Evolutionary conservation across 2,113 vertebrate genomes (phyloP).

Genomic region (Grantiella picta): DNA sequence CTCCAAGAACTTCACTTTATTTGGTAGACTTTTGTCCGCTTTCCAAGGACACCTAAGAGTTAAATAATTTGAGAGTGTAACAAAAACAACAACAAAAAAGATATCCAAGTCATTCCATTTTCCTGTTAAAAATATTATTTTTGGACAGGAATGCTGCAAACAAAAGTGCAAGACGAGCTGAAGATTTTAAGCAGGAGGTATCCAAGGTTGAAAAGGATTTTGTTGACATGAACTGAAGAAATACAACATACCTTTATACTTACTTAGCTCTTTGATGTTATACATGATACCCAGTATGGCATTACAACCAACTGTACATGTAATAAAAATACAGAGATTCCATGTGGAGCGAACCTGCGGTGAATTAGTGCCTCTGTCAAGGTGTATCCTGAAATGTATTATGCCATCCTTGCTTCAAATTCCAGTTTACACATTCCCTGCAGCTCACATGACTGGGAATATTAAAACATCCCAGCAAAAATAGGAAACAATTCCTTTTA

Average conservation of each 20-base stretch:
- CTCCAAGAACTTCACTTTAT: conserved; percentile 8
- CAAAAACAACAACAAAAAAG: neutral
- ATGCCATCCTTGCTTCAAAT: neutral
- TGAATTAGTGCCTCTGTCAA: conserved; percentile 24
- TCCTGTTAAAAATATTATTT: conserved; percentile 20
- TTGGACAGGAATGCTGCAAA: conserved; percentile 47
- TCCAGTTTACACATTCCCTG: neutral
- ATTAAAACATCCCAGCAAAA: neutral
- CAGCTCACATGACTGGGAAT: neutral
- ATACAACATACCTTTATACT: neutral
- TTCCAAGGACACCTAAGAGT: neutral
- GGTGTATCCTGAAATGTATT: neutral
- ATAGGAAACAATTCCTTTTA: neutral
- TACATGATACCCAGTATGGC: neutral
- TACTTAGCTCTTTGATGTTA: conserved; percentile 19
- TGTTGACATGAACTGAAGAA: neutral
- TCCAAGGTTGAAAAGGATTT: neutral
- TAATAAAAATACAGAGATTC: conserved; percentile 3
- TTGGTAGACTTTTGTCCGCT: neutral
- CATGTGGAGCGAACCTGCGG: neutral
- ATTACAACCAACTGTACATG: neutral
- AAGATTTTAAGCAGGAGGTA: neutral
- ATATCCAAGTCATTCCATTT: neutral
- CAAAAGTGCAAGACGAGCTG: neutral
- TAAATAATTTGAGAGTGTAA: neutral